Evolutionary conservation across 2,888 invertebrate genomes (phyloP), one percentile per base, ranked within the genome.

Genomic region (Orchestes rusci): DNA sequence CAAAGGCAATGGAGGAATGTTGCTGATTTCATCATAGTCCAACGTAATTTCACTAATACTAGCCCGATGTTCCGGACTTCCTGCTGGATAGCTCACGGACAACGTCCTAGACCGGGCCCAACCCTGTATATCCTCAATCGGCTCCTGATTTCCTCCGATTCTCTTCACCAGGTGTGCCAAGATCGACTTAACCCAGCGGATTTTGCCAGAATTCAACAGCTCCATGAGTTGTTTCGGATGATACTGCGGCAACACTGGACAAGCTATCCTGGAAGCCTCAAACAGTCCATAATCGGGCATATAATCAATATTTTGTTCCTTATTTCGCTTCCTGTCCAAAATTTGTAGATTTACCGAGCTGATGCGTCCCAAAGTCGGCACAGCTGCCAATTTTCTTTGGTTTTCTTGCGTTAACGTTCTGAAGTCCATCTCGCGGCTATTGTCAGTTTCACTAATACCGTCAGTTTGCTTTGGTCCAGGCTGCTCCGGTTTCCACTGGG

Each of bases 191-290:
- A 99, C 99, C 82, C 97, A 90, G 60, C 92, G 77, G 55, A 94
- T 95, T 71, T 95, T 96, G 2, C 99, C 99, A 40, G 95, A 96
- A 71, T 97, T 97, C 18, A 99, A 74, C 28, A 99, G 71, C 63
- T 99, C 99, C 89, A 99, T 96, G 23, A 99, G 72, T 62, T 97
- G 97, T 62, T 96, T 96, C 0, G 99, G 99, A 71, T 99, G 99
- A 66, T 99, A 99, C 62, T 99, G 99, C 0, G 99, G 99, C 47
- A 99, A 71, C 30, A 97, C 95, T 0, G 97, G 97, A 59, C 94
- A 97, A 1, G 96, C 95, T 63, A 96, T 88, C 50, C 95, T 79
- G 3, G 95, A 92, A 0, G 97, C 96, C 69, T 99, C 97, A 69
- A 99, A 99, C 39, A 99, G 70, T 0, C 93, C 93, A 61, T 90